These are phyloP conservation scores for Choloepus hoffmanni DNA, from an alignment of 2,113 vertebrate genomes.

Conservation along the genomic window DNA sequence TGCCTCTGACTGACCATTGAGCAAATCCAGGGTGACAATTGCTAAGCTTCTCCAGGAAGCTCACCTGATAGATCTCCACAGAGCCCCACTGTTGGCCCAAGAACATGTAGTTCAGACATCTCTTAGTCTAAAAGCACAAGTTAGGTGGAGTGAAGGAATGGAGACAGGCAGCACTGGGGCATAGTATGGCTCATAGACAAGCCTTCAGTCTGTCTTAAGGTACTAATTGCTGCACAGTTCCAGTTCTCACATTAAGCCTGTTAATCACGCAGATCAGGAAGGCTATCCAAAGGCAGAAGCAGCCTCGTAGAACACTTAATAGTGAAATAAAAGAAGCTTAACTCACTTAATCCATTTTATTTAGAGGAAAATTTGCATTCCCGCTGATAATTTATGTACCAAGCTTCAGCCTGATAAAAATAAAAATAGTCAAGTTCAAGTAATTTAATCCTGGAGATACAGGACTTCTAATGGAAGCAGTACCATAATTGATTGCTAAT, in stretches of 20 bases:
- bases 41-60: background rate
- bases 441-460: conserved; percentile 59
- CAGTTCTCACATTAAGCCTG: conserved; percentile 65
- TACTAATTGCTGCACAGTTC: conserved; percentile 69
- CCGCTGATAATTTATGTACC: conserved; percentile 68
- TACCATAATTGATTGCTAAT: conserved; percentile 63
- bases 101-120: background rate
- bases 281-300: conserved; percentile 62
- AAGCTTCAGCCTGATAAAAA: conserved; percentile 70
- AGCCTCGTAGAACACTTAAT: conserved; percentile 71
- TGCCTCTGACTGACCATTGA: background rate
- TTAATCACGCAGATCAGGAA: conserved; percentile 72
- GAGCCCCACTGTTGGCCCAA: background rate
- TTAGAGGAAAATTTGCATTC: conserved; percentile 78
- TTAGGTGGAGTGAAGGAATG: conserved; percentile 35
- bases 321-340: conserved; percentile 75
- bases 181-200: background rate
- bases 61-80: background rate
- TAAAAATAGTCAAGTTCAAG: conserved; percentile 78
- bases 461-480: conserved; percentile 64
- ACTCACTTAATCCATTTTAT: conserved; percentile 79
- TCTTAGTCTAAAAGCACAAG: background rate
- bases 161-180: background rate
- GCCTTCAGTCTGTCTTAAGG: conserved; percentile 56
- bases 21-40: background rate